Evolutionary conservation across 2,113 vertebrate genomes (phyloP), one percentile per base, ranked within the genome.

Genomic region (Larimichthys crocea): DNA sequence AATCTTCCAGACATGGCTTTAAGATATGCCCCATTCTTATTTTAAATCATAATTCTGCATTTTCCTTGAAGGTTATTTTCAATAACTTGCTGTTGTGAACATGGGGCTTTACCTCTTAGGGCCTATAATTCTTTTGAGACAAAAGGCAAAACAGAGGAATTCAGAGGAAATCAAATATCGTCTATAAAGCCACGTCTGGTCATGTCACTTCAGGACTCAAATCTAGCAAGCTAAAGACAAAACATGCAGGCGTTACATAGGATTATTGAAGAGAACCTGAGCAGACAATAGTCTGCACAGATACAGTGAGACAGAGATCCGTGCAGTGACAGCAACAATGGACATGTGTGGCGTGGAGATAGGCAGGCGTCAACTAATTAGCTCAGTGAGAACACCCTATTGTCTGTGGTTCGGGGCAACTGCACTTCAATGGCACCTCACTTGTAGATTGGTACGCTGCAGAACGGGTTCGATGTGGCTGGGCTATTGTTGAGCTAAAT

Each of bases 321-420:
- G 61, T 66, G 72, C 77, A 76, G 90, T 49, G 88, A 93, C 92
- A 89, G 92, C 89, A 90, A 94, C 90, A 93, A 93, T 92, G 89
- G 92, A 92, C 92, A 90, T 94, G 92, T 95, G 95, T 89, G 93
- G 93, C 35, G 88, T 79, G 84, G 67, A 96, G 95, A 96, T 96
- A 95, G 92, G 92, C 91, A 92, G 91, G 93, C 88, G 17, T 84
- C 86, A 49, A 88, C 91, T 94, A 94, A 96, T 96, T 95, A 95
- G 92, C 94, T 92, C 89, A 75, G 85, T 77, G 88, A 90, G 86
- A 94, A 93, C 87, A 85, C 66, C 57, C 92, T 80, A 94, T 95
- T 96, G 93, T 95, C 74, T 91, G 0, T 26, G 75, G 72, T 82
- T 81, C 11, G 73, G 86, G 86, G 84, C 84, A 79, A 89, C 66